These are phyloP conservation scores for Lottia scabra DNA, from an alignment of 2,888 invertebrate species.

Conservation along the genomic window DNA sequence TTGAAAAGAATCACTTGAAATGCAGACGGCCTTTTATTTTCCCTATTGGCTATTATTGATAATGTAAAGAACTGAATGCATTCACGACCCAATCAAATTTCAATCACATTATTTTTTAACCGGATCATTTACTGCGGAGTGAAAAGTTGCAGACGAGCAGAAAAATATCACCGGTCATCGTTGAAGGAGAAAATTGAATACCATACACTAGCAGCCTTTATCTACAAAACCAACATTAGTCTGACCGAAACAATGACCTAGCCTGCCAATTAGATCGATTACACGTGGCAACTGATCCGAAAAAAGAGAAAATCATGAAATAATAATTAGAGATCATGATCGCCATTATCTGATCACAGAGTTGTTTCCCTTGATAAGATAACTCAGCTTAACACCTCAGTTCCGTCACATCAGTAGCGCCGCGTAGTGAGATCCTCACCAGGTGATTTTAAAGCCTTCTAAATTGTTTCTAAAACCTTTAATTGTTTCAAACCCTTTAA, in stretches of 20 bases:
- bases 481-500: not conserved
- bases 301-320: not conserved
- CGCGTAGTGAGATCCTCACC: not conserved
- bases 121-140: too few species aligned
- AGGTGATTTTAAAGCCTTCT: not conserved
- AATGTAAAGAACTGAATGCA: not conserved
- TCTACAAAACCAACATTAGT: not conserved
- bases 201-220: not conserved
- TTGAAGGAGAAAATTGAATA: too few species aligned
- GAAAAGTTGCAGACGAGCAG: too few species aligned
- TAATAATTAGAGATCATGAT: not conserved
- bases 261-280: not conserved
- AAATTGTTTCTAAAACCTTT: not conserved
- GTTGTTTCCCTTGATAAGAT: too few species aligned
- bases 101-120: too few species aligned
- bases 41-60: not conserved
- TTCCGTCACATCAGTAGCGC: too few species aligned
- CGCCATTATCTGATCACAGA: too few species aligned
- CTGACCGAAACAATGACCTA: not conserved
- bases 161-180: too few species aligned
- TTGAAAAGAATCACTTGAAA: slow-evolving; percentile 19
- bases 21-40: slow-evolving; percentile 12
- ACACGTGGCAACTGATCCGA: not conserved
- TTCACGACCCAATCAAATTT: too few species aligned
- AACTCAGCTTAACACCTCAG: too few species aligned